A percentile compares a stretch with the other conserved stretches of the same genome.
Conservation (phyloP, 2,113 vertebrate genomes). For the Dipodomys ordii region DNA sequence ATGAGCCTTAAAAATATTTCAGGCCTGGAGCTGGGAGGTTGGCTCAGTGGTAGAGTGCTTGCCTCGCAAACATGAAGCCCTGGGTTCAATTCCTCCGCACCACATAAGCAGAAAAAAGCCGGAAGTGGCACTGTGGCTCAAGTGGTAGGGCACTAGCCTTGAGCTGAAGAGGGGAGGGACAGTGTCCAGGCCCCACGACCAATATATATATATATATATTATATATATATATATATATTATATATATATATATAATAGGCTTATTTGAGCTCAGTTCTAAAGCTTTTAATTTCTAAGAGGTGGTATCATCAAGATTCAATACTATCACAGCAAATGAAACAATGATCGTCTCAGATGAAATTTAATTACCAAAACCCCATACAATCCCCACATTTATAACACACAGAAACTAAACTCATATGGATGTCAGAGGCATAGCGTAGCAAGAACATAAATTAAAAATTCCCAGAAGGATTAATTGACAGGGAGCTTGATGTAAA, state of each 20-base stretch:
- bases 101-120: too few relatives aligned
- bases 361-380: conserved; percentile 24
- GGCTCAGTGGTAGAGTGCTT: too few relatives aligned
- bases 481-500: conserved; percentile 72
- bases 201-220: too few relatives aligned
- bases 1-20: conserved; percentile 27
- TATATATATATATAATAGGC: too few relatives aligned
- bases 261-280: not conserved
- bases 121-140: too few relatives aligned
- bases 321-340: not conserved
- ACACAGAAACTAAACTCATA: conserved; percentile 49
- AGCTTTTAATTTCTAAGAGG: conserved; percentile 31
- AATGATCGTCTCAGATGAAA: conserved; percentile 19
- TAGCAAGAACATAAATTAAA: conserved; percentile 58
- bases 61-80: too few relatives aligned
- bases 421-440: conserved; percentile 14
- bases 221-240: too few relatives aligned
- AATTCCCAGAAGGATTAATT: conserved; percentile 57
- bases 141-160: too few relatives aligned
- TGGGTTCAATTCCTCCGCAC: too few relatives aligned
- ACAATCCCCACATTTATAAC: not conserved
- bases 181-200: too few relatives aligned
- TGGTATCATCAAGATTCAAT: not conserved
- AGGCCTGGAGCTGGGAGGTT: not conserved
- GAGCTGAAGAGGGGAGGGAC: too few relatives aligned